Conservation (phyloP, 2,797 vertebrate species). For the Fundulus diaphanus region DNA sequence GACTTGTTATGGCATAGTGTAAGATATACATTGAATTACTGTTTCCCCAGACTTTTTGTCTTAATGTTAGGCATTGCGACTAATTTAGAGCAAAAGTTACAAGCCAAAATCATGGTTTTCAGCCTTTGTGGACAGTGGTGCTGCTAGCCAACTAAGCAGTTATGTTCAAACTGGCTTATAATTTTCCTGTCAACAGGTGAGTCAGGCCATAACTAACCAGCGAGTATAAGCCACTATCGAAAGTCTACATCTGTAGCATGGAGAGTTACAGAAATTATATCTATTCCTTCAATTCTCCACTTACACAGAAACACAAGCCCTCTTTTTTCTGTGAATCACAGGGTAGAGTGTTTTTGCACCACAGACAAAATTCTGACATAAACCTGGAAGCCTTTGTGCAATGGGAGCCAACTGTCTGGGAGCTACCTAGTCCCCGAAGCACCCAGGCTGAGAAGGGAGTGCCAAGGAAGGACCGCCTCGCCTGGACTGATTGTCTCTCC, state of each 20-base stretch:
- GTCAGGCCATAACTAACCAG: slow-evolving; percentile 78
- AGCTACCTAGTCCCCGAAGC: slow-evolving; percentile 64
- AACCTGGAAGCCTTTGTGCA: slow-evolving; percentile 64
- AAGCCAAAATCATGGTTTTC: slow-evolving; percentile 69
- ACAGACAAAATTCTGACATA: slow-evolving; percentile 53
- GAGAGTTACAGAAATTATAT: slow-evolving; percentile 52
- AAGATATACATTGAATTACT: slow-evolving; percentile 63
- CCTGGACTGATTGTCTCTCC: slow-evolving; percentile 39
- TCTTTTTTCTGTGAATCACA: slow-evolving; percentile 33
- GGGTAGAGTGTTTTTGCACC: slow-evolving; percentile 59
- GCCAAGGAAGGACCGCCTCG: slow-evolving; percentile 51
- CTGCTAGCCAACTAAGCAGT: slow-evolving; percentile 42
- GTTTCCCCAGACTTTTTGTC: slow-evolving; percentile 61
- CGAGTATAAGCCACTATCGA: slow-evolving; percentile 71
- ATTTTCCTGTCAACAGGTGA: slow-evolving; percentile 77
- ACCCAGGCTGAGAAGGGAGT: slow-evolving; percentile 36
- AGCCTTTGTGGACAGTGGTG: slow-evolving; percentile 29
- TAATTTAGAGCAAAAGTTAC: slow-evolving; percentile 49
- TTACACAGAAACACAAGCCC: slow-evolving; percentile 41
- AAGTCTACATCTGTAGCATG: slow-evolving; percentile 62
- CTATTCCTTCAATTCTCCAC: slow-evolving; percentile 43
- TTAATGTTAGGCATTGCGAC: slow-evolving; percentile 44
- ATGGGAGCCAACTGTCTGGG: slow-evolving; percentile 62
- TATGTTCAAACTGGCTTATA: slow-evolving; percentile 55
- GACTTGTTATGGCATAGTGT: slow-evolving; percentile 59